These are phyloP conservation scores for Percina caprodes DNA, from an alignment of 2,113 vertebrate species.

Conservation along the genomic window DNA sequence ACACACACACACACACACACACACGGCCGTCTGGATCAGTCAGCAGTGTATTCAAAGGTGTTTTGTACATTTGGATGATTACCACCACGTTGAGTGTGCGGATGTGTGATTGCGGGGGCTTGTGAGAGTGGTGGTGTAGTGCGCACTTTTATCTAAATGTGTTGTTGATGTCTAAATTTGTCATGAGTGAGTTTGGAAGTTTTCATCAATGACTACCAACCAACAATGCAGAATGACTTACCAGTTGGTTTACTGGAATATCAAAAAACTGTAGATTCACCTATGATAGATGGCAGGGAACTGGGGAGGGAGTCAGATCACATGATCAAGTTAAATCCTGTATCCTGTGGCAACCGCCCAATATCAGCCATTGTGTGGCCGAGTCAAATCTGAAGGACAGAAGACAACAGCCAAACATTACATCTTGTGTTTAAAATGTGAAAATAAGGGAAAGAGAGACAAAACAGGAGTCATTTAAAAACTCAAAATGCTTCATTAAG, in stretches of 20 bases:
- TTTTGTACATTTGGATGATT: slow-evolving; percentile 71
- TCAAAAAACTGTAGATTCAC: slow-evolving; percentile 62
- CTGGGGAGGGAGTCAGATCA: slow-evolving; percentile 70
- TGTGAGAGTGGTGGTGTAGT: slow-evolving; percentile 34
- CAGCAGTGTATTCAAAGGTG: slow-evolving; percentile 73
- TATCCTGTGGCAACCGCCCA: slow-evolving; percentile 59
- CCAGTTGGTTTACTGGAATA: background rate
- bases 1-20: slow-evolving; percentile 30
- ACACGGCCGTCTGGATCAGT: slow-evolving; percentile 50
- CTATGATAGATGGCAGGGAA: slow-evolving; percentile 69
- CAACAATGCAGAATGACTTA: background rate
- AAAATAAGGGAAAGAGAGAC: background rate
- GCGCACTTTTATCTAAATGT: slow-evolving; percentile 48
- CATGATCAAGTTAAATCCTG: slow-evolving; percentile 71
- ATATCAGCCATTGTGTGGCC: slow-evolving; percentile 66
- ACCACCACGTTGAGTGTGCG: slow-evolving; percentile 39
- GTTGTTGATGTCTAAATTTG: slow-evolving; percentile 56
- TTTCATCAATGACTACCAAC: slow-evolving; percentile 49
- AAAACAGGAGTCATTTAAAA: background rate
- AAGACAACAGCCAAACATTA: slow-evolving; percentile 29
- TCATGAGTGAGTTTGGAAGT: slow-evolving; percentile 18
- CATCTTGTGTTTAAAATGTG: background rate
- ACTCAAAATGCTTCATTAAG: background rate
- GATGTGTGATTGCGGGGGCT: slow-evolving; percentile 61
- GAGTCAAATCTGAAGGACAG: slow-evolving; percentile 67